Base-by-base conservation (phyloP, 2,113 vertebrate genomes). In the Hiodon alosoides region DNA sequence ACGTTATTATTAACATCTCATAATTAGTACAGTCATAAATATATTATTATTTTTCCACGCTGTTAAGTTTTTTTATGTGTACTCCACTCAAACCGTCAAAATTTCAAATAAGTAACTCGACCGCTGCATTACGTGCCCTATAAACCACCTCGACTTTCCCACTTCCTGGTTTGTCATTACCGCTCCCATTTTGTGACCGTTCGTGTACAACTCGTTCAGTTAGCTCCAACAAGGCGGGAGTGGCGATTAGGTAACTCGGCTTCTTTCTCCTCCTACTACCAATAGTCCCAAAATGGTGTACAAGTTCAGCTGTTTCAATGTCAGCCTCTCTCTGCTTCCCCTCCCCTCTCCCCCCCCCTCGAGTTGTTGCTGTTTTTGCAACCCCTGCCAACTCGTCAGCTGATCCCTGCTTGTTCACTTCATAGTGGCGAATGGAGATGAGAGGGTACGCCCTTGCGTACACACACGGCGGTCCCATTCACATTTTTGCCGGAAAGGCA, bases 331-430 rank as follows among this genome's bases (percentile, higher is more conserved):
- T 16, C 69, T 13, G 11, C 13, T 14, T 17, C 67, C 10, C 6
- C n/a, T 66, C 55, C 31, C 17, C n/a, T 7, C 16, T 79, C 79
- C 82, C 77, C 78, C 72, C 83, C 67, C 65, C 62, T 55, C 46
- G 10, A 73, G 62, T 79, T 80, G 83, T 86, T 85, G 86, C 80
- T 84, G 89, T 85, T 86, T 82, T 82, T 71, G 68, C 78, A 85
- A 81, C 72, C 84, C 82, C 84, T 89, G 93, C 92, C 93, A 93
- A 83, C 78, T 80, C 86, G 92, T 93, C 94, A 94, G 92, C 93
- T 95, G 93, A 94, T 92, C 87, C 79, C 31, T 69, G 88, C 85
- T 87, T 88, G 89, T 90, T 87, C 86, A 86, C 86, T 86, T 85
- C 86, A 87, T 90, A 87, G 87, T 89, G 90, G 90, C 88, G 89